Base-by-base conservation (phyloP, 2,797 vertebrate genomes). In the Enteromius paludinosus region DNA sequence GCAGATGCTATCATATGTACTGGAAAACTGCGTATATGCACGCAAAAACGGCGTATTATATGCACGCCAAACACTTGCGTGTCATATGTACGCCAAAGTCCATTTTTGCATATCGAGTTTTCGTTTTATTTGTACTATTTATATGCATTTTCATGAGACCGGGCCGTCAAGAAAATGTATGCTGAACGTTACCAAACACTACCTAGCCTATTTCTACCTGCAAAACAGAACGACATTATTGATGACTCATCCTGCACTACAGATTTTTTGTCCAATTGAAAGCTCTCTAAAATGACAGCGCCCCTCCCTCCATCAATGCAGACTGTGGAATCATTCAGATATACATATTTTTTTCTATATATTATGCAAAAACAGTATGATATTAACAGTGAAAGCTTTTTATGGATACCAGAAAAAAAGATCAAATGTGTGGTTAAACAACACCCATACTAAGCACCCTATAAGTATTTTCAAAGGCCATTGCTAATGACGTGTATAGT, bases 211-310 rank as follows among this genome's bases (percentile, higher is more conserved):
- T 52, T 54, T 59, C n/a, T 74, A 25, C 52, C n/a, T 25, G 8
- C n/a, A 56, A 56, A 74, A 74, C 8, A 1, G 28, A 72, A 52
- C 5, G 4, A 14, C 28, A 35, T 35, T 3, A 35, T 38, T 38
- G 30, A 56, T 56, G 72, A 56, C 52, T 56, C 72, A 74, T 56
- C n/a, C 49, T 41, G 72, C 33, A 56, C 72, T 59, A 33, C 20
- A 23, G 33, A 23, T 59, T 59, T 30, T 41, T 17, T 74, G 33
- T 59, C 72, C 72, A 74, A 74, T 74, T n/a, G 56, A 74, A 59
- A 15, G 3, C 30, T 25, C 1, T 23, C 8, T 25, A 33, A 49
- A 38, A 38, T 17, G 33, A 17, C 20, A 15, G 35, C 30, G 49
- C 12, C 72, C 52, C 33, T 74, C 33, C 20, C 30, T 35, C 61